Evolutionary conservation across 2,888 invertebrate species (phyloP), one percentile per base, ranked within the genome.

Genomic region (Limnephilus marmoratus): DNA sequence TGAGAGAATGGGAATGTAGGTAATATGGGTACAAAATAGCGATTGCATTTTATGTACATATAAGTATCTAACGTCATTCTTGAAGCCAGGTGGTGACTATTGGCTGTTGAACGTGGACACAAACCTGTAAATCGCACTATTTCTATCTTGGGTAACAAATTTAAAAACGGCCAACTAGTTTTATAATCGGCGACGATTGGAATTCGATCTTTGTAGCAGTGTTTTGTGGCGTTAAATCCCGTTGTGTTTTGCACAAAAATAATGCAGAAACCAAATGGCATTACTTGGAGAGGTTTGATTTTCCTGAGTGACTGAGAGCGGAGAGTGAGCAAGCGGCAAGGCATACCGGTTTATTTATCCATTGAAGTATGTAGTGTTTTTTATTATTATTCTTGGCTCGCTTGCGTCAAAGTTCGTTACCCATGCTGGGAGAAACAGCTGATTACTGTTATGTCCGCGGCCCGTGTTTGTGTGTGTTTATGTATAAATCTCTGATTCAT

Each of bases 341-440:
- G 41, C 37, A 89, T 89, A 89, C 88, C 88, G 88, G 88, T 89
- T 89, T 89, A 89, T 92, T 81, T 90, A 80, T 92, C 81, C 90
- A 90, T 92, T 92, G 92, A 92, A 68, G 49, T 82, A 83, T 12
- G 31, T 82, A 29, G 81, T 90, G 81, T 80, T 89, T 85, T 86
- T 91, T 53, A 53, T 82, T 89, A n/a, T 41, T 53, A 68, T 85
- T 83, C 85, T 83, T 85, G 85, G 90, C 45, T 89, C 89, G 68
- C 83, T 90, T 37, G 92, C 90, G 90, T 92, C 92, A 92, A 92
- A 85, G 91, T 49, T 91, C 92, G 92, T 89, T 85, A 81, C 87
- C 86, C 89, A 85, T 45, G 82, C 80, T 34, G 90, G 53, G 49
- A 45, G 89, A 89, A 91, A 92, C 92, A 92, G 92, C 92, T 92